Evolutionary conservation across 2,113 vertebrate species (phyloP), one percentile per base, ranked within the genome.

Genomic region (Platycercus adscitus): DNA sequence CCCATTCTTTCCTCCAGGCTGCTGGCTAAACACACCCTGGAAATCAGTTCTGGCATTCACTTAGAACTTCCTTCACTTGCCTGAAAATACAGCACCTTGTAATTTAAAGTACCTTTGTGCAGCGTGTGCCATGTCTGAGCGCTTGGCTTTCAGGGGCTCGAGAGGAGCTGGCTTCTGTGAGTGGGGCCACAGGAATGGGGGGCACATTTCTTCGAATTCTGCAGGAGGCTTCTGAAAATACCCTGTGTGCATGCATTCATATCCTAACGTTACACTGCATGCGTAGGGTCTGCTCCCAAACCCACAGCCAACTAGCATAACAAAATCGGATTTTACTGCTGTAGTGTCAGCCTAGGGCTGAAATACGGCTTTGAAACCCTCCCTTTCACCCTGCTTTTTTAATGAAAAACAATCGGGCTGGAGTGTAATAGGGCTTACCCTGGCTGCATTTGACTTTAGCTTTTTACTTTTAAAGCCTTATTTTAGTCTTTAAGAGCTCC

Each of bases 331-430:
- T 93, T 97, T 97, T 97, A 93, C 92, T 96, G 92, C 93, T 84
- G 73, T 86, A 91, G 50, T 92, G 93, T 97, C 96, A 94, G 95
- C 88, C 95, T 79, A n/a, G 73, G 75, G 73, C 94, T 97, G 94
- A 97, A 97, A 97, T 96, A 96, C 8, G 49, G 60, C 94, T 97
- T 96, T 92, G 94, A 97, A 97, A 97, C 89, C 63, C 89, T 96
- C 77, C 86, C 85, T 94, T 91, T 93, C 65, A 93, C 91, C 87
- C 89, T 4, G 14, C 76, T 85, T 96, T 95, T 92, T 95, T 94
- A 96, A 95, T 96, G 88, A 96, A 95, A 94, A 97, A 92, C 94
- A 96, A 96, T 91, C 0, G 13, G 82, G 56, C 61, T 95, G 88
- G 83, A 95, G 91, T 94, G 77, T 95, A 95, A 80, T 88, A 82